Percentiles rank a stretch among this genome's conserved stretches.
phyloP scores from a whole-genome alignment of 2,797 vertebrate genomes.

The Coracias cyanogaster region DNA sequence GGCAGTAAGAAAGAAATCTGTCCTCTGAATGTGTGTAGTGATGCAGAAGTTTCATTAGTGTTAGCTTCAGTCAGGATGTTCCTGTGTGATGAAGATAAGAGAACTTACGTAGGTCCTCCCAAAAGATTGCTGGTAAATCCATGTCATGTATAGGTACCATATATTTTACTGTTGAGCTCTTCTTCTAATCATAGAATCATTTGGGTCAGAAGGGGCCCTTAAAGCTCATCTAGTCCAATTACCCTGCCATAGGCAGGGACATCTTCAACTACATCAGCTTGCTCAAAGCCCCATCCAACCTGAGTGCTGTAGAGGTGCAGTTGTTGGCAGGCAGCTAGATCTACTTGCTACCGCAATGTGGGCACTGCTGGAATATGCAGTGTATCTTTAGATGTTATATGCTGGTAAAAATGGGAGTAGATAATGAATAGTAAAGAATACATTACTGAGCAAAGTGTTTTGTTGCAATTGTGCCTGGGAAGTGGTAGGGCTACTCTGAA shows the following conservation, averaged over 20 bases:
- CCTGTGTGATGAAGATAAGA: neutral
- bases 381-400: neutral
- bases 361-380: neutral
- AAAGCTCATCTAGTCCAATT: neutral
- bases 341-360: neutral
- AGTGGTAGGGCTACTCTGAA: neutral
- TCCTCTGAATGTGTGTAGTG: neutral
- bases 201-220: neutral
- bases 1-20: neutral
- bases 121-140: neutral
- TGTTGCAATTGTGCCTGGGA: neutral
- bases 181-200: neutral
- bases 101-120: neutral
- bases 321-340: neutral
- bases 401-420: neutral
- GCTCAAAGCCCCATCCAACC: neutral
- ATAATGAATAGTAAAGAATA: neutral
- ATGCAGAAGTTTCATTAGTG: neutral
- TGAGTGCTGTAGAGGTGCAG: neutral
- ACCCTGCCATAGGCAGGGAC: neutral
- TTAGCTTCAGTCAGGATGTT: neutral
- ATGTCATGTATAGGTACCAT: neutral
- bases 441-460: neutral
- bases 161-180: neutral
- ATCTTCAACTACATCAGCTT: neutral